phyloP scores from a whole-genome alignment of 1,140 invertebrate genomes.

The Gryon sp. region DNA sequence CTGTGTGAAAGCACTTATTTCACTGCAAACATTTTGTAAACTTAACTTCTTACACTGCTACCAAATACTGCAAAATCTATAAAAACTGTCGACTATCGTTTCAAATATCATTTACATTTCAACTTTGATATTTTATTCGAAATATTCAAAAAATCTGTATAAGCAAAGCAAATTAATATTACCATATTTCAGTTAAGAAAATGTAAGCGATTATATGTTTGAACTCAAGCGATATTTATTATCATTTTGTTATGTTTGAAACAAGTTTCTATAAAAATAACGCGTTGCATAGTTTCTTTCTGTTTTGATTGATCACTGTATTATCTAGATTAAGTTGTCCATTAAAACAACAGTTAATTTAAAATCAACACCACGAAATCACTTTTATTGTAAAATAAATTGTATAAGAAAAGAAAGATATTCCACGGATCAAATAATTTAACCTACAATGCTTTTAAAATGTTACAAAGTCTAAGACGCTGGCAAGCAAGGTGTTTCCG shows the following conservation, averaged over 20 bases:
- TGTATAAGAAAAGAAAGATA: constrained; percentile 7
- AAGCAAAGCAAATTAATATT: too few relatives aligned
- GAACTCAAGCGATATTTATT: too few relatives aligned
- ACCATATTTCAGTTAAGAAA: too few relatives aligned
- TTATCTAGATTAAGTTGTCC: neutral
- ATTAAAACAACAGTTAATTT: neutral
- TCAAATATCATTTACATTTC: too few relatives aligned
- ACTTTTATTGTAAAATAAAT: constrained; percentile 12
- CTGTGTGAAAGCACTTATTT: constrained; percentile 13
- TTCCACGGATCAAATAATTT: constrained; percentile 48
- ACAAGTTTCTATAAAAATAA: too few relatives aligned
- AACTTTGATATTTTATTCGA: too few relatives aligned
- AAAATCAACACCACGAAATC: constrained; percentile 3
- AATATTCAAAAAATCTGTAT: too few relatives aligned
- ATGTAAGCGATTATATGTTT: too few relatives aligned
- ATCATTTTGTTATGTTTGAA: too few relatives aligned
- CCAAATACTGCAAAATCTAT: neutral
- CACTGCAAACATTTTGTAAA: too few relatives aligned
- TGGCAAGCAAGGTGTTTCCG: constrained; percentile 75
- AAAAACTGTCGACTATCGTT: neutral
- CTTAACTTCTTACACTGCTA: constrained; percentile 17
- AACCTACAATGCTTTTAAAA: constrained; percentile 37
- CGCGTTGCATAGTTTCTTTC: too few relatives aligned
- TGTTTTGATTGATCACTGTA: too few relatives aligned
- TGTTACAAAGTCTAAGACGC: constrained; percentile 34